Conservation (phyloP, 2,888 invertebrate species). For the Incurvaria masculella region DNA sequence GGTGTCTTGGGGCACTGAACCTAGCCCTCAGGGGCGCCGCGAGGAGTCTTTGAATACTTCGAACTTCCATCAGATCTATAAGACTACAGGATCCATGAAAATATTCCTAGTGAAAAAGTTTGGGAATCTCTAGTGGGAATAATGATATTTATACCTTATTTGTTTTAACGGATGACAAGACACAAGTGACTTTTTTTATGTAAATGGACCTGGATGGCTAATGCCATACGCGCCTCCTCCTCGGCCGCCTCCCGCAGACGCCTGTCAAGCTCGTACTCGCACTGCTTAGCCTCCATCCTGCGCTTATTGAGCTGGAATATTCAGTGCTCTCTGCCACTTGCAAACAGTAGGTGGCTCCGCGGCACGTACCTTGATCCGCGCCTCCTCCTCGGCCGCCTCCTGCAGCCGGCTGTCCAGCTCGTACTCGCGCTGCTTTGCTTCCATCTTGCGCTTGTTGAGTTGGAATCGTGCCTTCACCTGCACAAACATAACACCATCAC, state of each 20-base stretch:
- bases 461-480: constrained; percentile 87
- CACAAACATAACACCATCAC: constrained; percentile 9
- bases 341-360: too few relatives aligned
- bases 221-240: constrained; percentile 94
- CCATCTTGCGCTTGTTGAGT: constrained; percentile 87
- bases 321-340: constrained; percentile 82
- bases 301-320: constrained; percentile 90
- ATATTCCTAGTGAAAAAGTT: too few relatives aligned
- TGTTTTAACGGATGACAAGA: too few relatives aligned
- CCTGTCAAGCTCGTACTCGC: constrained; percentile 92
- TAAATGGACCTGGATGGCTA: too few relatives aligned
- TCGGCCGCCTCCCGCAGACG: constrained; percentile 90
- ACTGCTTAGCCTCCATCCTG: constrained; percentile 92
- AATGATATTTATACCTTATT: too few relatives aligned
- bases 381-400: constrained; percentile 95
- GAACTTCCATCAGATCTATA: too few relatives aligned
- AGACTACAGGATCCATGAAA: too few relatives aligned
- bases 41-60: too few relatives aligned
- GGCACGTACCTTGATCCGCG: constrained; percentile 75
- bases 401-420: constrained; percentile 87
- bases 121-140: too few relatives aligned
- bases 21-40: too few relatives aligned
- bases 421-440: constrained; percentile 95
- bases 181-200: too few relatives aligned
- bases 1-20: too few relatives aligned